Evolutionary conservation across 1,140 invertebrate genomes (phyloP).

Genomic region (Apis laboriosa): DNA sequence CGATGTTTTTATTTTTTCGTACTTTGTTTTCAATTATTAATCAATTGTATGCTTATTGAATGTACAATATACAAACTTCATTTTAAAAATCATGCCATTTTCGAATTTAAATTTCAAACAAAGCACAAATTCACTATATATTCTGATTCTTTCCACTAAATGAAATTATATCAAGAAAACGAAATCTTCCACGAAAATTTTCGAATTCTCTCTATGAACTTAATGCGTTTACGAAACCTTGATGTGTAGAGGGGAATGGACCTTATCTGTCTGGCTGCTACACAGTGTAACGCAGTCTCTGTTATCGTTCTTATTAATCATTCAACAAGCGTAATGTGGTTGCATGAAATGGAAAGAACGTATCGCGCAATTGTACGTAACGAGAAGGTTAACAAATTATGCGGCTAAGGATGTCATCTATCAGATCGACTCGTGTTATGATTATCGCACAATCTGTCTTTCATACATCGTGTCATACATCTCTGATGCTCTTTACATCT

Average conservation of each 20-base stretch:
- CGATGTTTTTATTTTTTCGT: too few relatives aligned
- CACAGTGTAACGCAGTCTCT: neutral
- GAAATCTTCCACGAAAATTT: constrained; percentile 1
- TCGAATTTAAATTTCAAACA: too few relatives aligned
- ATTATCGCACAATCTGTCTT: constrained; percentile 37
- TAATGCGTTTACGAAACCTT: constrained; percentile 1
- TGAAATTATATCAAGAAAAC: neutral
- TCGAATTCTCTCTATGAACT: neutral
- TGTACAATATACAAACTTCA: too few relatives aligned
- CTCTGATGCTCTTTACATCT: neutral
- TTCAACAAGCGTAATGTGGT: constrained; percentile 41
- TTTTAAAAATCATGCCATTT: too few relatives aligned
- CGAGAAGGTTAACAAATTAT: constrained; percentile 46
- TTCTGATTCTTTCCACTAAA: neutral
- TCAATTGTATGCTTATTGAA: too few relatives aligned
- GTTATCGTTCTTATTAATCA: constrained; percentile 45
- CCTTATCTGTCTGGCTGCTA: constrained; percentile 7
- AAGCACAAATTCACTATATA: neutral
- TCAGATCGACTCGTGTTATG: constrained; percentile 32
- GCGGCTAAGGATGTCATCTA: constrained; percentile 31
- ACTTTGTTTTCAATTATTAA: too few relatives aligned
- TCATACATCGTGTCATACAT: neutral
- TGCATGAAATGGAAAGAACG: constrained; percentile 45
- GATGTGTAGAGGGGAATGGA: neutral
- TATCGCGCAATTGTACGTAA: constrained; percentile 43